Conservation (phyloP, 2,113 vertebrate species). For the Rhinoderma darwinii region DNA sequence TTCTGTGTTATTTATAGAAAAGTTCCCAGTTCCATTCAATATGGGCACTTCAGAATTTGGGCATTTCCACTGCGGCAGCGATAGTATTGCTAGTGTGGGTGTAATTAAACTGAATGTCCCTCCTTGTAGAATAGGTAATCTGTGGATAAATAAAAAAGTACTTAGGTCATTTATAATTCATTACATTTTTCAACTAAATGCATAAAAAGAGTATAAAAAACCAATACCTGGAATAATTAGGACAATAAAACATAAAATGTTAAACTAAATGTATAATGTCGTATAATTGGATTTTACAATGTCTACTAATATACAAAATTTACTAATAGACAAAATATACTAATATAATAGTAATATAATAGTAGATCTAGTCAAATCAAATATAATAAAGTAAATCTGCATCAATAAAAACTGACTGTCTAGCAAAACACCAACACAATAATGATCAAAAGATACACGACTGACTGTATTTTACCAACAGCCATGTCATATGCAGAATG, state of each 20-base stretch:
- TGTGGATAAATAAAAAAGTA: constrained; percentile 55
- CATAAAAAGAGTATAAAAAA: neutral
- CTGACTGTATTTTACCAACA: neutral
- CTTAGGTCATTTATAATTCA: neutral
- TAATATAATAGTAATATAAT: too few species aligned
- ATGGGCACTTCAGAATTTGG: constrained; percentile 50
- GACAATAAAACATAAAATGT: too few species aligned
- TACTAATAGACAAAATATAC: too few species aligned
- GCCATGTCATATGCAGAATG: neutral
- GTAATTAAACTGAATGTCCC: constrained; percentile 80
- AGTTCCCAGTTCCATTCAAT: constrained; percentile 62
- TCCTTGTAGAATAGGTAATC: constrained; percentile 79
- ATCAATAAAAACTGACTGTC: neutral
- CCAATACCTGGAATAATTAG: neutral
- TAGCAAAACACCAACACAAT: neutral
- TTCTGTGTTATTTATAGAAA: constrained; percentile 66
- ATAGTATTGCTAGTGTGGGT: constrained; percentile 77
- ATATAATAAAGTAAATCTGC: too few species aligned
- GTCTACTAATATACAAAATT: too few species aligned
- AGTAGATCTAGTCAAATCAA: too few species aligned
- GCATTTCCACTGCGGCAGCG: constrained; percentile 78
- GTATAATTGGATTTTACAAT: too few species aligned
- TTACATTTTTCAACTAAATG: neutral
- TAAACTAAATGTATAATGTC: too few species aligned
- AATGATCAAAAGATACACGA: neutral